Base-by-base conservation (phyloP, 64 coral and sea anemone genomes). In the Porites lutea region DNA sequence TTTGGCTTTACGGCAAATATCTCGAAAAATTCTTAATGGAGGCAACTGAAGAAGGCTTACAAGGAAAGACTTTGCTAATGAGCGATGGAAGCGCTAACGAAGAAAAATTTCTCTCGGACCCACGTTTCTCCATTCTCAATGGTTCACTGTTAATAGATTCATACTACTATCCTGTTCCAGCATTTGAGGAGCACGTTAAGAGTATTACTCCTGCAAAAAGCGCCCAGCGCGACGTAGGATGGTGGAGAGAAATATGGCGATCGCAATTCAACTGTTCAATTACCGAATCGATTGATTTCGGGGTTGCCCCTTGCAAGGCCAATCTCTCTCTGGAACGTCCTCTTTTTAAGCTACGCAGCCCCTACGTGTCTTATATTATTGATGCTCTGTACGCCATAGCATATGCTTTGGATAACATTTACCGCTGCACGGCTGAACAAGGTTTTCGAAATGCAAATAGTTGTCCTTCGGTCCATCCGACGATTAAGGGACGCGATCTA, bases 321-420 rank as follows among this genome's bases (percentile, higher is more conserved):
- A 0, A 74, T 4, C 8, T 74, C 10, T 13, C 13, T 44, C 6
- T 48, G 1, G 3, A 48, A 7, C 0, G 71, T 79, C 18, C 81
- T 4, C 65, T 91, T 10, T 3, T 55, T 19, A 70, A 95, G 71
- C n/a, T 95, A 70, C 77, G 66, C 64, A 90, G 90, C 59, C 74
- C 86, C 44, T 91, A 87, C 15, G 72, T 91, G 5, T 58, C 69
- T 11, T 90, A 85, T 48, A 72, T 95, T 8, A 91, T 95, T 48
- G 82, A 91, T 18, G 93, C 93, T 47, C 82, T 95, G 6, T 95
- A 91, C 14, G 93, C 93, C 16, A 59, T 95, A 15, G 93, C 89
- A 11, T 57, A 95, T 66, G 93, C 93, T 0, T 57, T 95, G 72
- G 58, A 91, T 54, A 61, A 48, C 57, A 87, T 72, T 47, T 67